Base-by-base conservation (phyloP, 2,888 invertebrate genomes). In the Zaprionus bogoriensis region DNA sequence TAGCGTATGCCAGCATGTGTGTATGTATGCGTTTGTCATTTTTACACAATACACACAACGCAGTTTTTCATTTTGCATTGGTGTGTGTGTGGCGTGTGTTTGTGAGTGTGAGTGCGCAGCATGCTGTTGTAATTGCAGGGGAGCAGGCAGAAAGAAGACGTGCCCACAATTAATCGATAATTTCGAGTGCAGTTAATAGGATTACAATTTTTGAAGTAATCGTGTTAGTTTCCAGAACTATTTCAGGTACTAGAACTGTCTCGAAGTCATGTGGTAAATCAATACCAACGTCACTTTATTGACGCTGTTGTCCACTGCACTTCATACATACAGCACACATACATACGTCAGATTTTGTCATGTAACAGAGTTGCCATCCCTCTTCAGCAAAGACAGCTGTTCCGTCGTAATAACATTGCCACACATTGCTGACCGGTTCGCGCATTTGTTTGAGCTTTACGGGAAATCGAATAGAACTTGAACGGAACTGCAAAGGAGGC, bases 111-210 rank as follows among this genome's bases (percentile, higher is more conserved):
- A 53, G 67, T 62, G 71, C 68, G 94, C 92, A 94, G 53, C 93
- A 77, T 79, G 72, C 80, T 55, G 48, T n/a, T 28, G 42, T 60
- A 42, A 44, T 52, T 47, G 39, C 27, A 46, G 39, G n/a, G 10
- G 10, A 27, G 27, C 3, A 53, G 44, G 39, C 47, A 55, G 30
- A 55, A 62, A 58, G 94, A 94, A 95, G 94, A 54, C 93, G 30
- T 36, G 41, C 48, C 25, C 12, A 44, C 10, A 81, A 74, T 73
- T 85, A 80, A 87, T 80, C 79, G 75, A 80, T 80, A 85, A 82
- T 87, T 85, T 65, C 57, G 58, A 71, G 64, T 74, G 63, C 57
- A 58, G 44, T 17, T 54, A 61, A 48, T 60, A 20, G 55, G 41
- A 60, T 47, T 60, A n/a, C 44, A 23, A 41, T 38, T 14, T n/a